phyloP scores from a whole-genome alignment of 2,113 vertebrate genomes.

The Pachycephala philippinensis region DNA sequence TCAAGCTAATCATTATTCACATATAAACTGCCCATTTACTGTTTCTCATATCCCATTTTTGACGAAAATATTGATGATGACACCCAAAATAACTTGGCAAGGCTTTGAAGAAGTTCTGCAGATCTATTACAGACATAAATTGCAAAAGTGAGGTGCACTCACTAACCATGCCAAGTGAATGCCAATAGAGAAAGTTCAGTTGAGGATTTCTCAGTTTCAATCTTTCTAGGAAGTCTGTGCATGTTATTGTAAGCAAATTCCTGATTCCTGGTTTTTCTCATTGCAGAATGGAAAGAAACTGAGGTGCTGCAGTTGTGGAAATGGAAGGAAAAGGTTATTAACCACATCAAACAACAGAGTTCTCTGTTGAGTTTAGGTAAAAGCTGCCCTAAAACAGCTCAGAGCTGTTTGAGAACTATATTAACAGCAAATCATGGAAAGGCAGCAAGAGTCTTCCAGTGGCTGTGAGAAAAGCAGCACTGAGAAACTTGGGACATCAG shows the following conservation, averaged over 20 bases:
- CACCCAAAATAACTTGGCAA: background rate
- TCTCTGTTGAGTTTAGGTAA: background rate
- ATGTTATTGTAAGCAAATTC: background rate
- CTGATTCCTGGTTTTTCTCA: background rate
- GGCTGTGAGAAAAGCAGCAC: background rate
- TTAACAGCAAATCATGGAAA: background rate
- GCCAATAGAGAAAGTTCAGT: background rate
- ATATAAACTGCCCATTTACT: background rate
- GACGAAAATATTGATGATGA: slow-evolving; percentile 2
- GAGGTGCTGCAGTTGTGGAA: background rate
- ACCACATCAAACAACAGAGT: background rate
- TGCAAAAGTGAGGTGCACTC: background rate
- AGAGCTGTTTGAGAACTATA: background rate
- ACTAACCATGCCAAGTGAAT: background rate
- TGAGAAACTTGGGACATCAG: background rate
- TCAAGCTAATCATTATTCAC: slow-evolving; percentile 41
- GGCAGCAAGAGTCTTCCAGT: background rate
- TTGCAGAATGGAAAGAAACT: background rate
- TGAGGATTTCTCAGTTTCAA: background rate
- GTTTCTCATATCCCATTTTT: background rate
- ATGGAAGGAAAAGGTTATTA: background rate
- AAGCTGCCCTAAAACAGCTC: background rate
- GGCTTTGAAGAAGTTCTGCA: background rate
- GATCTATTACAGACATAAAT: background rate
- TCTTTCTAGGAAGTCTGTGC: background rate